Evolutionary conservation across 2,797 vertebrate species (phyloP).

Genomic region (Sebastes variabilis): DNA sequence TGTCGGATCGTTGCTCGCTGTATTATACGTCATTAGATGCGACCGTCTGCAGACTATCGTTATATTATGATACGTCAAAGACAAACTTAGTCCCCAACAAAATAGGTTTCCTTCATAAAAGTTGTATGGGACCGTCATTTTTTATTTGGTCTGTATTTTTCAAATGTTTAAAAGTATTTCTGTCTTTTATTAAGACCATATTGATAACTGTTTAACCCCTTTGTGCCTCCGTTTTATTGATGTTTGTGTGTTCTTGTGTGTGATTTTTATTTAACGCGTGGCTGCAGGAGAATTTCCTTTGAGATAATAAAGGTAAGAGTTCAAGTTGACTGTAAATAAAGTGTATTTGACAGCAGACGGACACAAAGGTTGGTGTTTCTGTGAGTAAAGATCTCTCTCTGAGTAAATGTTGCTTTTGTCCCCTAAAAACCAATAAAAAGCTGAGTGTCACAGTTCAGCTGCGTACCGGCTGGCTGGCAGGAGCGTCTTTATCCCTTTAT

Average conservation of each 20-base stretch:
- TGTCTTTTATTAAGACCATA: background rate
- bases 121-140: too few relatives aligned
- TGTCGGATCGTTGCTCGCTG: too few relatives aligned
- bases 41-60: too few relatives aligned
- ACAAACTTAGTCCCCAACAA: too few relatives aligned
- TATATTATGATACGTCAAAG: too few relatives aligned
- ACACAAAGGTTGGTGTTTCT: background rate
- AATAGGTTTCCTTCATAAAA: too few relatives aligned
- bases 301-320: background rate
- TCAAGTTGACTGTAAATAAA: too few relatives aligned
- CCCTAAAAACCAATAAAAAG: background rate
- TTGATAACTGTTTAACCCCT: background rate
- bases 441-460: constrained; percentile 23
- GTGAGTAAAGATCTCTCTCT: background rate
- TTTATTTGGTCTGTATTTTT: too few relatives aligned
- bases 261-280: background rate
- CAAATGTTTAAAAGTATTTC: background rate
- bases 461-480: background rate
- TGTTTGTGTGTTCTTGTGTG: background rate
- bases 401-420: constrained; percentile 18
- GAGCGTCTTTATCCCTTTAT: constrained; percentile 45
- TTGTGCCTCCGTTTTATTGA: background rate
- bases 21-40: too few relatives aligned
- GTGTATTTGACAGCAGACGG: too few relatives aligned
- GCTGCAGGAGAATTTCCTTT: background rate